phyloP scores from a whole-genome alignment of 1,140 invertebrate genomes.

The Macrosteles quadrilineatus region DNA sequence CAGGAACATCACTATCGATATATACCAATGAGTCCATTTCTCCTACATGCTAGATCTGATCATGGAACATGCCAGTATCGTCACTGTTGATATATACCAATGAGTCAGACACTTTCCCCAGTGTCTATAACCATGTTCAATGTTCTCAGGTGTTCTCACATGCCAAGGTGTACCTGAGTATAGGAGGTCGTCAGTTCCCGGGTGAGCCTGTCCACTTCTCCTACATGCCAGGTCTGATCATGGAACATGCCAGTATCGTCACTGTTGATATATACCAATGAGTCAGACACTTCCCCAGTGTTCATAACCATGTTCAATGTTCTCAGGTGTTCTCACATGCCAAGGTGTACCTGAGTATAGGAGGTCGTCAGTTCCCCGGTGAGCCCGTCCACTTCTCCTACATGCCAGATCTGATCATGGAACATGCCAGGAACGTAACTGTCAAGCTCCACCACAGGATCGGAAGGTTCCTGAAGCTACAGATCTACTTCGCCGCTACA shows the following conservation, averaged over 20 bases:
- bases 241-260: conserved; percentile 82
- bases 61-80: conserved; percentile 81
- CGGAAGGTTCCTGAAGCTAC: conserved; percentile 73
- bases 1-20: too few relatives aligned
- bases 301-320: too few relatives aligned
- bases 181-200: conserved; percentile 65
- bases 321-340: conserved; percentile 70
- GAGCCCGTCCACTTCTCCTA: conserved; percentile 70
- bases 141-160: conserved; percentile 69
- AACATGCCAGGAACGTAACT: conserved; percentile 79
- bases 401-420: conserved; percentile 77
- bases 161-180: conserved; percentile 71
- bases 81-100: too few relatives aligned
- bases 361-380: conserved; percentile 64
- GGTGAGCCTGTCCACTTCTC: conserved; percentile 66
- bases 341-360: conserved; percentile 70
- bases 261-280: conserved; percentile 78
- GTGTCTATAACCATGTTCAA: too few relatives aligned
- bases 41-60: conserved; percentile 77
- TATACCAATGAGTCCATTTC: too few relatives aligned
- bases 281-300: conserved; percentile 72
- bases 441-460: conserved; percentile 78
- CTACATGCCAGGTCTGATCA: conserved; percentile 76
- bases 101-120: too few relatives aligned
- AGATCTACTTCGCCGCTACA: conserved; percentile 78